Conservation (phyloP, 2,888 invertebrate genomes). For the Lasioglossum villosulum region DNA sequence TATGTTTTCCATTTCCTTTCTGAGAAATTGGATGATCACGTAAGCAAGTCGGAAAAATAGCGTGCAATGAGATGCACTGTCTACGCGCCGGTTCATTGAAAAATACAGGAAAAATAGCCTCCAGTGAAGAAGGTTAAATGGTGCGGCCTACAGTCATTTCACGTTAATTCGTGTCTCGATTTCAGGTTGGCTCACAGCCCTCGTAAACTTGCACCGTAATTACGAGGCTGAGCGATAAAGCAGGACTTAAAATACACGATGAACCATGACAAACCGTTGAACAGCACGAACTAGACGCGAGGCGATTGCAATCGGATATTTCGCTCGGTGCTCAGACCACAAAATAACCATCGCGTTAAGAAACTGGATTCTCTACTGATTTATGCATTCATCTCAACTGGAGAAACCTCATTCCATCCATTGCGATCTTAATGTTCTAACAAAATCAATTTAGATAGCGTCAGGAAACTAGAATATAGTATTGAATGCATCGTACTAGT, state of each 20-base stretch:
- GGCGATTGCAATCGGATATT: constrained; percentile 13
- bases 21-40: not conserved
- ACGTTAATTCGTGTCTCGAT: constrained; percentile 41
- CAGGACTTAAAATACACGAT: constrained; percentile 51
- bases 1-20: not conserved
- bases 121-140: constrained; percentile 10
- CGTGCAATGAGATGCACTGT: not conserved
- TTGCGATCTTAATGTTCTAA: not conserved
- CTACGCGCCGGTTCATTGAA: not conserved
- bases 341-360: not conserved
- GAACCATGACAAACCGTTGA: constrained; percentile 47
- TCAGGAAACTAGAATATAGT: not conserved
- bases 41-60: not conserved
- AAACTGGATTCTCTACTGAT: not conserved
- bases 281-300: constrained; percentile 33
- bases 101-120: not conserved
- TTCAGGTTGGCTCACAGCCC: constrained; percentile 24
- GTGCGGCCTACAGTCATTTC: constrained; percentile 18
- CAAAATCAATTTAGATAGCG: not conserved
- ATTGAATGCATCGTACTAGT: not conserved
- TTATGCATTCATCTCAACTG: not conserved
- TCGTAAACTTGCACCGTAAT: constrained; percentile 54
- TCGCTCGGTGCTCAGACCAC: not conserved
- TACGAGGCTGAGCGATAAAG: constrained; percentile 45
- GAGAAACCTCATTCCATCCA: not conserved